Conservation (phyloP, 2,888 invertebrate genomes). For the Suillia variegata region DNA sequence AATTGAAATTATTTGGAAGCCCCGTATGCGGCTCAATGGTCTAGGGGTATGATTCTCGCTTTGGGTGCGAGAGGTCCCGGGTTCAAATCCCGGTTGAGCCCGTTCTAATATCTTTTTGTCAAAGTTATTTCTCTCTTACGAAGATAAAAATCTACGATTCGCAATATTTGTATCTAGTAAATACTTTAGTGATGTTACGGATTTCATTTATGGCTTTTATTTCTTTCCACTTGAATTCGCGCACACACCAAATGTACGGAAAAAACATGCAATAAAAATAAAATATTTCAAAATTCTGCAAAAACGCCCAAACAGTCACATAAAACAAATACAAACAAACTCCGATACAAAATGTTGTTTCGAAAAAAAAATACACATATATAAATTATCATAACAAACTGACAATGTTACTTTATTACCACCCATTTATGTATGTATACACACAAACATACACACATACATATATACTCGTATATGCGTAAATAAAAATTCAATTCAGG, state of each 20-base stretch:
- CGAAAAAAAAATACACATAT: conserved; percentile 31
- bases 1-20: neutral
- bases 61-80: conserved; percentile 73
- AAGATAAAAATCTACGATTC: too few species aligned
- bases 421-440: too few species aligned
- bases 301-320: conserved; percentile 6
- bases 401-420: conserved; percentile 52
- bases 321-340: conserved; percentile 12
- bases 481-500: conserved; percentile 61
- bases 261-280: conserved; percentile 29
- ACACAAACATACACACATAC: too few species aligned
- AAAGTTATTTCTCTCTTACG: too few species aligned
- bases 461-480: too few species aligned
- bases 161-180: too few species aligned
- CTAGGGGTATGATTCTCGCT: conserved; percentile 73
- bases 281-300: conserved; percentile 8
- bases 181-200: neutral
- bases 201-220: conserved; percentile 17
- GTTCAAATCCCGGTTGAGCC: conserved; percentile 67
- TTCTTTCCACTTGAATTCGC: conserved; percentile 23
- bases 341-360: conserved; percentile 1
- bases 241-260: conserved; percentile 20
- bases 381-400: conserved; percentile 21
- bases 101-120: neutral
- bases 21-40: conserved; percentile 65